Conservation (phyloP, 1,140 invertebrate genomes). For the Bombus soroeensis region DNA sequence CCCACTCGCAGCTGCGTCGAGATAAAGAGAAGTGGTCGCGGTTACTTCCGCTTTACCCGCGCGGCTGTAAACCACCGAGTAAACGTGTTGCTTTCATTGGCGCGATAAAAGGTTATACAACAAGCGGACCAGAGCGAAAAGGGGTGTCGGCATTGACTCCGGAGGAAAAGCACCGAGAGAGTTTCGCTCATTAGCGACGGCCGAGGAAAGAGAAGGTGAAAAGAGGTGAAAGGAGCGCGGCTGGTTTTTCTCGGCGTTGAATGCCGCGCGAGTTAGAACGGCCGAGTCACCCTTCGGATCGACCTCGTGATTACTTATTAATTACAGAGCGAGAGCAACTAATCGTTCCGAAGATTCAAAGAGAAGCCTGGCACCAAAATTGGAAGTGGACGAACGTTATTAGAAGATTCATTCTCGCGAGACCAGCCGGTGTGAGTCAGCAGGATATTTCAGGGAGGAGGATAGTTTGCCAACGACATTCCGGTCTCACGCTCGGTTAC, state of each 20-base stretch:
- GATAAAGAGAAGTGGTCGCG: neutral
- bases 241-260: too few relatives aligned
- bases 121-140: neutral
- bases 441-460: slow-evolving; percentile 25
- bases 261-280: neutral
- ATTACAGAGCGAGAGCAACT: slow-evolving; percentile 28
- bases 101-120: slow-evolving; percentile 54
- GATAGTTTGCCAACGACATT: slow-evolving; percentile 37
- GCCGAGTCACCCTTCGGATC: slow-evolving; percentile 27
- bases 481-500: slow-evolving; percentile 39
- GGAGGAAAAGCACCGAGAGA: slow-evolving; percentile 20
- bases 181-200: slow-evolving; percentile 50
- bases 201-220: neutral
- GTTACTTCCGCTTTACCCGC: neutral
- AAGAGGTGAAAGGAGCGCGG: slow-evolving; percentile 7
- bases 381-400: slow-evolving; percentile 50
- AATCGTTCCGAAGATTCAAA: slow-evolving; percentile 26
- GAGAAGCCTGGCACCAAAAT: slow-evolving; percentile 2
- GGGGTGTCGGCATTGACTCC: slow-evolving; percentile 16
- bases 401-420: slow-evolving; percentile 34
- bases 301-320: slow-evolving; percentile 50
- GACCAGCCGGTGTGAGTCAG: slow-evolving; percentile 35
- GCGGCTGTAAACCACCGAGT: neutral
- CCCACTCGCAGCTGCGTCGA: neutral
- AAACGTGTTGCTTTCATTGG: slow-evolving; percentile 39